Conservation (phyloP, 2,113 vertebrate genomes). For the Phyllostomus discolor region DNA sequence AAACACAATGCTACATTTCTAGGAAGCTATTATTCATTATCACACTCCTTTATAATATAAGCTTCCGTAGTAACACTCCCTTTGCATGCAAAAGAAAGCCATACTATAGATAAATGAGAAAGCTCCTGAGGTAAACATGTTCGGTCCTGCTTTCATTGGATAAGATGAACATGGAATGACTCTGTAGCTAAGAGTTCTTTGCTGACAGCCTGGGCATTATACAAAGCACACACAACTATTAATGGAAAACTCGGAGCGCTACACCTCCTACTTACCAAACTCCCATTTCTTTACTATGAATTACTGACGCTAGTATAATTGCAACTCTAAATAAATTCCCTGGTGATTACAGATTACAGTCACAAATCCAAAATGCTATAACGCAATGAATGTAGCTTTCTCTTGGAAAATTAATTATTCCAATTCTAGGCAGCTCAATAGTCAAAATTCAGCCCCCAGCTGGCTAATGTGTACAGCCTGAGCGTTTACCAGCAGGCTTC, state of each 20-base stretch:
- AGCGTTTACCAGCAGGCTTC: slow-evolving; percentile 85
- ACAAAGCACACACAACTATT: slow-evolving; percentile 67
- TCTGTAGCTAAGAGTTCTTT: slow-evolving; percentile 62
- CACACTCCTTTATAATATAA: slow-evolving; percentile 34
- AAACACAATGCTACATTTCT: not conserved
- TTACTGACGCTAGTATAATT: slow-evolving; percentile 78
- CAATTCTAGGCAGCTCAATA: slow-evolving; percentile 80
- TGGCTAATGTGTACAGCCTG: slow-evolving; percentile 82
- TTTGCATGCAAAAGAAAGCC: slow-evolving; percentile 27
- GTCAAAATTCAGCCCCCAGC: slow-evolving; percentile 82
- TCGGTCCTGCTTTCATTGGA: slow-evolving; percentile 46
- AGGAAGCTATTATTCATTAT: slow-evolving; percentile 35
- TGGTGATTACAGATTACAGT: slow-evolving; percentile 78
- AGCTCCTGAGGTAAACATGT: slow-evolving; percentile 44
- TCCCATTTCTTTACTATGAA: slow-evolving; percentile 69
- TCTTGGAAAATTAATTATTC: slow-evolving; percentile 83
- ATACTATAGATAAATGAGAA: slow-evolving; percentile 28
- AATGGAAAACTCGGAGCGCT: slow-evolving; percentile 60
- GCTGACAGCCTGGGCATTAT: slow-evolving; percentile 13
- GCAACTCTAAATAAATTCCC: slow-evolving; percentile 80
- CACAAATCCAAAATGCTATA: slow-evolving; percentile 78
- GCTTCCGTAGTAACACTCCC: not conserved
- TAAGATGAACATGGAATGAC: slow-evolving; percentile 32
- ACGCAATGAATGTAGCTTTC: slow-evolving; percentile 77
- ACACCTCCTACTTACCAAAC: slow-evolving; percentile 57